Conservation (phyloP, 2,888 invertebrate genomes). For the Strigamia maritima region DNA sequence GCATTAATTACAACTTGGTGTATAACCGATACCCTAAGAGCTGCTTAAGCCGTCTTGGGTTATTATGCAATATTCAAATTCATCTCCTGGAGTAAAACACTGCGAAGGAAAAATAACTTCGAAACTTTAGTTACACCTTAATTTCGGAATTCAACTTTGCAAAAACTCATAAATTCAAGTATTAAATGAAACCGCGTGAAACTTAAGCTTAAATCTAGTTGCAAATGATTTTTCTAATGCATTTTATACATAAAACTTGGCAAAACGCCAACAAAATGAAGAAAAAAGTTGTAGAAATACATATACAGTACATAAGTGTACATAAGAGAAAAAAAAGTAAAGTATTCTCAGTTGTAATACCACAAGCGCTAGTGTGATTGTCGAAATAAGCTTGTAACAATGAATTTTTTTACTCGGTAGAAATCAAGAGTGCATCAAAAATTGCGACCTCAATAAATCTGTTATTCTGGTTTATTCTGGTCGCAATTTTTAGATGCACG, state of each 20-base stretch:
- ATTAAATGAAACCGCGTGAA: constrained; percentile 9
- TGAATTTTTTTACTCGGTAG: too few relatives aligned
- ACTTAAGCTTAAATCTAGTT: background rate
- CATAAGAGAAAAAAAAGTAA: too few relatives aligned
- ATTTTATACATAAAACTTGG: background rate
- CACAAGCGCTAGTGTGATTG: too few relatives aligned
- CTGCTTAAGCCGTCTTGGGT: background rate
- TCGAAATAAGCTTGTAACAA: too few relatives aligned
- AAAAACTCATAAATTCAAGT: background rate
- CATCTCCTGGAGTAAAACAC: background rate
- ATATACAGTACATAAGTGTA: too few relatives aligned
- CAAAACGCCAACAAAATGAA: background rate
- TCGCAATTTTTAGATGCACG: too few relatives aligned
- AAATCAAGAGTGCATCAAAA: too few relatives aligned
- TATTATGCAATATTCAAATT: background rate
- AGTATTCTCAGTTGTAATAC: too few relatives aligned
- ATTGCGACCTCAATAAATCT: too few relatives aligned
- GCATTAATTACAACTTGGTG: background rate
- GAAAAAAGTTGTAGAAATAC: background rate
- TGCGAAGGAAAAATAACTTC: background rate
- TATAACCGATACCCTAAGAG: background rate
- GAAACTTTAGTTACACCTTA: constrained; percentile 17
- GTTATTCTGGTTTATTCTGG: too few relatives aligned
- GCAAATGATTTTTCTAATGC: constrained; percentile 22
- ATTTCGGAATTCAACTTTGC: background rate